Conservation (phyloP, 2,797 vertebrate species). For the Sebastes cheni region DNA sequence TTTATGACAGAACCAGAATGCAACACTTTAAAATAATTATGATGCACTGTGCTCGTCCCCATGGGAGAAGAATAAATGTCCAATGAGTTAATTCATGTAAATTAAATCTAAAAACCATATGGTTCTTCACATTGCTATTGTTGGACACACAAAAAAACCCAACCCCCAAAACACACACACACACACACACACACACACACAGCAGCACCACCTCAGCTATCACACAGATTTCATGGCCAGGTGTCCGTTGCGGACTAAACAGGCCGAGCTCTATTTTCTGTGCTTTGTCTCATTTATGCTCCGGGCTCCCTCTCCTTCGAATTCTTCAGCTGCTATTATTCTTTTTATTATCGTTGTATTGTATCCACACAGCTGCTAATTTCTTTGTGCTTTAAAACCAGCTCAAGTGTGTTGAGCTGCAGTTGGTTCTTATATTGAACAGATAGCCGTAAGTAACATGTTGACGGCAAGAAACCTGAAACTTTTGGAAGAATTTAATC, state of each 20-base stretch:
- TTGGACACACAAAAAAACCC: not conserved
- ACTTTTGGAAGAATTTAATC: not conserved
- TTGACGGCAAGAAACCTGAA: not conserved
- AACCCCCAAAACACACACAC: not conserved
- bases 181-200: not conserved
- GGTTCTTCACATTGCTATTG: constrained; percentile 32
- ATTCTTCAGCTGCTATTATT: constrained; percentile 11
- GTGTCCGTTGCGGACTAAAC: constrained; percentile 14
- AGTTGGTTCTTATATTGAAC: not conserved
- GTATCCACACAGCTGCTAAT: constrained; percentile 24
- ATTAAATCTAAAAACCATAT: constrained; percentile 49
- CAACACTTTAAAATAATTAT: not conserved
- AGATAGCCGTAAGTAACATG: not conserved
- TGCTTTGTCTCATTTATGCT: constrained; percentile 13
- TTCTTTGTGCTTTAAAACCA: constrained; percentile 11
- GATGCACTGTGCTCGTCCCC: not conserved
- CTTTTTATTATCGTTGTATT: not conserved
- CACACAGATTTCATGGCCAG: constrained; percentile 67
- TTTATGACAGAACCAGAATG: not conserved
- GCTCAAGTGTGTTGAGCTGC: not conserved
- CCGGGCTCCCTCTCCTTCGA: not conserved
- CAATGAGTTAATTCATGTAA: constrained; percentile 44
- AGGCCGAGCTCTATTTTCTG: constrained; percentile 11
- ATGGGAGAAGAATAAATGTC: not conserved
- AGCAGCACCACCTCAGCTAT: constrained; percentile 18